Conservation (phyloP, 2,113 vertebrate species). For the Catharus fuscescens region DNA sequence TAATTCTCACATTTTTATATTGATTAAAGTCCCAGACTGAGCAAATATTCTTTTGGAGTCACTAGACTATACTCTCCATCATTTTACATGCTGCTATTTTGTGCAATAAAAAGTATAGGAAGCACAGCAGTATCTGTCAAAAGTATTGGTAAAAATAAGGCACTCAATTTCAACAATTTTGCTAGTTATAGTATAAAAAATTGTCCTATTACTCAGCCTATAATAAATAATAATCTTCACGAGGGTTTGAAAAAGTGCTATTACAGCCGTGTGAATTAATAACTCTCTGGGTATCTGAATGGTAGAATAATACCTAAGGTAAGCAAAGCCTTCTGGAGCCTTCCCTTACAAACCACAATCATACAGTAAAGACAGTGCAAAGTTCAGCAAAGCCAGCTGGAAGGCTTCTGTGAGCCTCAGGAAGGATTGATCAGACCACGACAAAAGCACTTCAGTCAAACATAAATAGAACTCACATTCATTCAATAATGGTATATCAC, state of each 20-base stretch:
- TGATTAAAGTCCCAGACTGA: neutral
- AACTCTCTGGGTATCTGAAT: neutral
- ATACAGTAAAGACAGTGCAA: neutral
- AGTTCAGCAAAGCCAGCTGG: neutral
- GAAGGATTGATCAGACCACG: neutral
- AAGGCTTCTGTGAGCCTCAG: neutral
- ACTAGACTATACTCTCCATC: neutral
- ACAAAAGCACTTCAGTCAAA: neutral
- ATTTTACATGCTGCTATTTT: neutral
- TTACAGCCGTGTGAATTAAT: neutral
- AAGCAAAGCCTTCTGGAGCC: neutral
- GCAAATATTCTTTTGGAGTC: neutral
- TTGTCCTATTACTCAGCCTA: neutral
- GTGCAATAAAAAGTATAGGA: neutral
- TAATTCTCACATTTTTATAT: neutral
- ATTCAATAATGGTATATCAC: neutral
- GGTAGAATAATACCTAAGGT: neutral
- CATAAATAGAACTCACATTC: neutral
- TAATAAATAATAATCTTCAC: neutral
- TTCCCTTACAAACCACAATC: neutral
- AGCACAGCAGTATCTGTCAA: neutral
- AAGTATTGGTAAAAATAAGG: neutral
- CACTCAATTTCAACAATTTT: neutral
- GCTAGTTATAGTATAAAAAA: neutral
- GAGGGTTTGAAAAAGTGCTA: neutral